Base-by-base conservation (phyloP, 2,888 invertebrate genomes). In the Eulithis testata region DNA sequence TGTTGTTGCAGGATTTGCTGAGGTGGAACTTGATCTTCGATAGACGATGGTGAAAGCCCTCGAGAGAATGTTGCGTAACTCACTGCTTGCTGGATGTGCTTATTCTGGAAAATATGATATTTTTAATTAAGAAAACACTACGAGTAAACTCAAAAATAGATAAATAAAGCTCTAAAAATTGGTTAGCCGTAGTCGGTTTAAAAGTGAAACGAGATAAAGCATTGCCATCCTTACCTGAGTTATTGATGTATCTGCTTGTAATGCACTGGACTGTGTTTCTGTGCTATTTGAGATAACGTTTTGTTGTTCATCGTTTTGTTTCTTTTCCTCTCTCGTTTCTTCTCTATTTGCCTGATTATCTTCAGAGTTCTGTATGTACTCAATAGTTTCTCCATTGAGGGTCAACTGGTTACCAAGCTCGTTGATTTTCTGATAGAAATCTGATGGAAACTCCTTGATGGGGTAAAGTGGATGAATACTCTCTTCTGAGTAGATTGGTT, bases 61-160 rank as follows among this genome's bases (percentile, higher is more conserved):
- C 84, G 84, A 0, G 86, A 82, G 68, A 87, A 89, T 55, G 84
- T 88, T 1, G 90, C 83, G 72, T 85, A 91, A 75, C 90, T 91
- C 2, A 87, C 74, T 1, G 90, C 87, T 66, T 77, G 86, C 64
- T 86, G 85, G 7, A 71, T 65, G 56, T 82, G 80, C 61, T 80
- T 77, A 21, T 76, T 79, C 91, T 90, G 84, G 40, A 86, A 86
- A 44, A 40, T 40, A 40, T 8, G 40, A 40, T 40, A 40, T 40
- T 40, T 5, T 0, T 31, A 3, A 11, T 40, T 40, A 40, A 40
- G 31, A 31, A 31, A 31, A 31, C 6, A 31, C 3, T 21, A 21
- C 2, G 21, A 21, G 21, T 21, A 1, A 21, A 21, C 2, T 21
- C 21, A 21, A 21, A 21, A 21, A 21, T 2, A 1, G 21, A 21